These are phyloP conservation scores for Buathra laborator DNA, from an alignment of 2,888 invertebrate genomes.

Conservation along the genomic window DNA sequence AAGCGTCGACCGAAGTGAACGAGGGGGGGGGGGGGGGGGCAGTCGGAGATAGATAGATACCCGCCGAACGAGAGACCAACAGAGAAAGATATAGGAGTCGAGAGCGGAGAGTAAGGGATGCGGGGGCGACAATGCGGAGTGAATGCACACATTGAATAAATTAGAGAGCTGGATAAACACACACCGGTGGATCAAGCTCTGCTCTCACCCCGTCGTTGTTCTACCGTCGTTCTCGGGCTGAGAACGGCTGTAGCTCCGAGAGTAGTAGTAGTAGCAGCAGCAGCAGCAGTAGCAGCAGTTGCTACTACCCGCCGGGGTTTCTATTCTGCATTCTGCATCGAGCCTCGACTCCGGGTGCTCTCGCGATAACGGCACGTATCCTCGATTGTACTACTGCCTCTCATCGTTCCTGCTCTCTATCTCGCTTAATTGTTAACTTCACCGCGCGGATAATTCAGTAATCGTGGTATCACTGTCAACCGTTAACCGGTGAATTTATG, in stretches of 20 bases:
- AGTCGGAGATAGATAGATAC: conserved; percentile 3
- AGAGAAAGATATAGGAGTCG: conserved; percentile 50
- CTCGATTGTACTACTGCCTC: conserved; percentile 57
- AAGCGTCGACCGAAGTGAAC: conserved; percentile 67
- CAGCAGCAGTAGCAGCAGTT: conserved; percentile 55
- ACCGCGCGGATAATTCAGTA: conserved; percentile 54
- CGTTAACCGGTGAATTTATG: conserved; percentile 9
- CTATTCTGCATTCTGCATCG: conserved; percentile 61
- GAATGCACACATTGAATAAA: conserved; percentile 82
- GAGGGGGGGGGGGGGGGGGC: conserved; percentile 61
- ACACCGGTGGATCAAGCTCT: conserved; percentile 69
- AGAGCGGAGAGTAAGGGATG: conserved; percentile 54
- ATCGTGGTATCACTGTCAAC: conserved; percentile 49
- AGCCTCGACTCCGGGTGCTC: conserved; percentile 59
- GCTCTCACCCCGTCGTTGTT: conserved; percentile 32
- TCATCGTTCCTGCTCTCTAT: conserved; percentile 43
- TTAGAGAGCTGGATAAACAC: conserved; percentile 80
- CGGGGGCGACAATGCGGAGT: conserved; percentile 76
- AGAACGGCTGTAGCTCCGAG: conserved; percentile 60
- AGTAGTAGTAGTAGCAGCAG: conserved; percentile 29
- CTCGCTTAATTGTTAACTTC: conserved; percentile 57
- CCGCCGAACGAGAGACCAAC: conserved; percentile 17
- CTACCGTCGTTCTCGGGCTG: conserved; percentile 45
- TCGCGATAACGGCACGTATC: conserved; percentile 63
- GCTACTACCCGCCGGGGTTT: conserved; percentile 31